These are phyloP conservation scores for Otis tarda DNA, from an alignment of 2,113 vertebrate genomes.

Conservation along the genomic window DNA sequence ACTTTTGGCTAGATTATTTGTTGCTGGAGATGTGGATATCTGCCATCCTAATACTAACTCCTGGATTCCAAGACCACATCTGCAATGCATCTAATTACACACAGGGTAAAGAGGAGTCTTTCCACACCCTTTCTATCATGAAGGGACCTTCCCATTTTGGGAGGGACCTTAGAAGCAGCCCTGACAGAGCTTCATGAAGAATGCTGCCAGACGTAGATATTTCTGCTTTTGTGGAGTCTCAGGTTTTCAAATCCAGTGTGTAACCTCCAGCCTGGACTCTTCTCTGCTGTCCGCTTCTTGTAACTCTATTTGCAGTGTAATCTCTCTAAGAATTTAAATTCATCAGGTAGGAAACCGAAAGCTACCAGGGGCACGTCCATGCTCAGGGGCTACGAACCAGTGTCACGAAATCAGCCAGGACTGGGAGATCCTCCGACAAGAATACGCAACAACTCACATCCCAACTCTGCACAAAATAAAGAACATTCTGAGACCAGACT, in stretches of 20 bases:
- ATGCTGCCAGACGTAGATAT: background rate
- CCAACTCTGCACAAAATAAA: background rate
- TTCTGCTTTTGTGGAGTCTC: background rate
- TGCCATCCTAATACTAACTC: background rate
- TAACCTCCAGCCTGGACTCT: background rate
- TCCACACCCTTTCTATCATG: background rate
- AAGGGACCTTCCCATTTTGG: background rate
- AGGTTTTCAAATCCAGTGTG: background rate
- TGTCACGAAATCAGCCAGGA: background rate
- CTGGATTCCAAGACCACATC: background rate
- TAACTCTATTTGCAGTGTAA: background rate
- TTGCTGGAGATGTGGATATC: background rate
- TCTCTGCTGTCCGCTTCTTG: background rate
- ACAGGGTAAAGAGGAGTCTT: background rate
- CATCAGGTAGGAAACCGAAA: too few relatives aligned
- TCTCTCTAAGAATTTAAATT: background rate
- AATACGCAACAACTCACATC: background rate
- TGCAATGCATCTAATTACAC: background rate
- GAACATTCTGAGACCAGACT: background rate
- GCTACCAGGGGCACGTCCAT: too few relatives aligned
- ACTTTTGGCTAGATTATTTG: background rate
- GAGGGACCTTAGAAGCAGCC: background rate
- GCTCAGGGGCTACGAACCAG: background rate
- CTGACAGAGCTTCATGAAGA: background rate
- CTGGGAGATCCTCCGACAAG: background rate